Base-by-base conservation (phyloP, 1,140 invertebrate species). In the Dendroctonus ponderosae region DNA sequence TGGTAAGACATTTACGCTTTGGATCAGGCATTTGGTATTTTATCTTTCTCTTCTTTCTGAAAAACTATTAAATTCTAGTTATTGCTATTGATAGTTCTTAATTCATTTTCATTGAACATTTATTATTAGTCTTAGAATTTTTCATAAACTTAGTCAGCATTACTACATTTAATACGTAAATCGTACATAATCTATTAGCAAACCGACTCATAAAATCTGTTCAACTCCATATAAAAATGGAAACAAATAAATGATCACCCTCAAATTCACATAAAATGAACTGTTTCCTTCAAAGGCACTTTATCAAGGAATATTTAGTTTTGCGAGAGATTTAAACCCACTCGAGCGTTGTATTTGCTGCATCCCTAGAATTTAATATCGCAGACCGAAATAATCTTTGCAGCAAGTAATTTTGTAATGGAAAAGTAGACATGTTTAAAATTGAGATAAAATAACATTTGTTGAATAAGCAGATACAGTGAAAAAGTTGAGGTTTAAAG, bases 221-320 rank as follows among this genome's bases (percentile, higher is more conserved):
- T 26, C 3, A 26, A 26, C 26, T 26, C 26, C 26, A 26, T 26
- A 26, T 26, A 26, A 26, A 26, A 26, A 26, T 26, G 26, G 26
- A 26, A 26, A 26, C 26, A 26, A 26, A 26, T 46, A 46, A 11
- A 46, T 50, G 26, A 50, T 50, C 7, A 50, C 48, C 26, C 26
- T 50, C 2, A 50, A 14, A 7, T n/a, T 39, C 26, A 54, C 12
- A 42, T 7, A 41, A 57, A 41, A 57, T 14, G 26, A 57, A 57
- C 54, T 57, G 52, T 54, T 42, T 57, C 44, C 46, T 52, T 62
- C 59, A 62, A 51, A 62, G 44, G 49, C 39, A 62, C 59, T 62
- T 58, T 62, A 52, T 62, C 59, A 62, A 62, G 51, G 59, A 52
- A 41, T 62, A 62, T 62, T 62, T 62, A 62, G 48, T 49, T 62